Conservation (phyloP, 2,888 invertebrate species). For the Synanthedon formicaeformis region DNA sequence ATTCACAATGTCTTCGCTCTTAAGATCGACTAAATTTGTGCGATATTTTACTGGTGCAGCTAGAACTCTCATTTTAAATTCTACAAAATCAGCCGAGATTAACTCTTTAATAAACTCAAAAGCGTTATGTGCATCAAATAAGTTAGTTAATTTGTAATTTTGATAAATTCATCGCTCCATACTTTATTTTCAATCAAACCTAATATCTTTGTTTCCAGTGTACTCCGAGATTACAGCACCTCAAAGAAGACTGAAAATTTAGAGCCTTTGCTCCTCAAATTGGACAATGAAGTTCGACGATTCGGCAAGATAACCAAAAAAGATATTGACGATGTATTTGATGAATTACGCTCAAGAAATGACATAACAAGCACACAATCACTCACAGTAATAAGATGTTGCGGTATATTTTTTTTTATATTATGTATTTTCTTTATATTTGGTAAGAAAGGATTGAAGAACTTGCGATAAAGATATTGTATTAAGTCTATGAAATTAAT, state of each 20-base stretch:
- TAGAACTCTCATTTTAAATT: conserved; percentile 75
- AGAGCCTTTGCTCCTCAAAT: conserved; percentile 74
- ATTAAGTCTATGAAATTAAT: too few species aligned
- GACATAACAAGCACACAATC: conserved; percentile 84
- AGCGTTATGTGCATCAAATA: conserved; percentile 43
- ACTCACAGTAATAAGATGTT: conserved; percentile 83
- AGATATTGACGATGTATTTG: conserved; percentile 83
- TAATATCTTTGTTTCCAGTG: conserved; percentile 38
- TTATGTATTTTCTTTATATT: too few species aligned
- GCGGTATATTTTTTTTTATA: conserved; percentile 62
- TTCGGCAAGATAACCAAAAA: conserved; percentile 79
- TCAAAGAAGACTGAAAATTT: conserved; percentile 71
- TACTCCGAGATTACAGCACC: conserved; percentile 66
- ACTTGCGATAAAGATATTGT: too few species aligned
- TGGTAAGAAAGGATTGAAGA: too few species aligned
- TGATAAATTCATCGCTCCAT: conserved; percentile 4
- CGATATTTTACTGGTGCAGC: conserved; percentile 80
- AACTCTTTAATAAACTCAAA: conserved; percentile 60
- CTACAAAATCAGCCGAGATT: conserved; percentile 74
- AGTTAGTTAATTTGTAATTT: conserved; percentile 27
- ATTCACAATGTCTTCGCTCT: conserved; percentile 71
- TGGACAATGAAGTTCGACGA: conserved; percentile 78
- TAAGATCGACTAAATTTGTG: conserved; percentile 80
- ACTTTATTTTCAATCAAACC: conserved; percentile 11
- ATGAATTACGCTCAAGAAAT: conserved; percentile 76